These are phyloP conservation scores for Andrena trimmerana DNA, from an alignment of 2,888 invertebrate species.

Conservation along the genomic window DNA sequence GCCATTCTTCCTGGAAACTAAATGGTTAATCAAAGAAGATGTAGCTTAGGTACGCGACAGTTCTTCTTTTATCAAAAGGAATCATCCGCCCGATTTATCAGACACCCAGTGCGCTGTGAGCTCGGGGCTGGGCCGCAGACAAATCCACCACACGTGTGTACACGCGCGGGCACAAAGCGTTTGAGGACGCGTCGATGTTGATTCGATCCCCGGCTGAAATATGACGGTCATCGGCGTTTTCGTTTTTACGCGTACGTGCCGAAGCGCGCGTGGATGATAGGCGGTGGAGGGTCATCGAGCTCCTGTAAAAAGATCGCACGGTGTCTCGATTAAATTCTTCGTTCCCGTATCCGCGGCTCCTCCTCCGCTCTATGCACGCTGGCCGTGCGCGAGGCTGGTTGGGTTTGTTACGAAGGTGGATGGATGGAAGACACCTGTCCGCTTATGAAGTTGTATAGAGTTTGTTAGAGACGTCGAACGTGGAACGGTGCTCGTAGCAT, in stretches of 20 bases:
- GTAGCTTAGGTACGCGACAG: no score
- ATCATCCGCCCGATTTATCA: not conserved
- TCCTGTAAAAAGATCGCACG: slow-evolving; percentile 38
- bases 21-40: no score
- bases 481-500: slow-evolving; percentile 3
- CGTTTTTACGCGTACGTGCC: slow-evolving; percentile 48
- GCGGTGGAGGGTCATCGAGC: slow-evolving; percentile 36
- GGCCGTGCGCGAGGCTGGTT: slow-evolving; percentile 11
- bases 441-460: slow-evolving; percentile 15
- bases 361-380: not conserved
- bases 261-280: slow-evolving; percentile 23
- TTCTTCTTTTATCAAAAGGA: no score
- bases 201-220: slow-evolving; percentile 50
- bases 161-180: slow-evolving; percentile 13
- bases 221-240: slow-evolving; percentile 48
- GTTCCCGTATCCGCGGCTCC: not conserved
- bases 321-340: slow-evolving; percentile 54
- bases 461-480: slow-evolving; percentile 6
- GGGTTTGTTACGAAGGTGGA: not conserved
- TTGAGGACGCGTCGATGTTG: slow-evolving; percentile 48
- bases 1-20: no score
- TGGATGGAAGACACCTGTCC: slow-evolving; percentile 15
- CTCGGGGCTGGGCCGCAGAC: not conserved
- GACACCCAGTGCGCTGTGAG: not conserved
- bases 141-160: not conserved